A percentile compares a stretch with the other conserved stretches of the same genome.
phyloP scores from a whole-genome alignment of 2,888 invertebrate species.

The Rhimphoctona megacephalus region DNA sequence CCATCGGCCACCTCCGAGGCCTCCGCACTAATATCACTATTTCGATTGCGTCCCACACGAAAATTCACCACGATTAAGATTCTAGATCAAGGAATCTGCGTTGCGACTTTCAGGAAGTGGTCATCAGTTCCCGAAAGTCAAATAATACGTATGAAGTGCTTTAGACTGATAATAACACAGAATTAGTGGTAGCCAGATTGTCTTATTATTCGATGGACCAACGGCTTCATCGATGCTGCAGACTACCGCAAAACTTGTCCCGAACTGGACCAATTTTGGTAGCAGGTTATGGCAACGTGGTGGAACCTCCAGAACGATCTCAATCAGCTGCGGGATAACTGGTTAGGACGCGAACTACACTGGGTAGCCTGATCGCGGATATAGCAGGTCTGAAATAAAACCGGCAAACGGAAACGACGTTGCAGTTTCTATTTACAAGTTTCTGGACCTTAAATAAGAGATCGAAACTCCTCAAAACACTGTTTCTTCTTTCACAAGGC shows the following conservation, averaged over 20 bases:
- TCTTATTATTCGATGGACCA: background rate
- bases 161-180: background rate
- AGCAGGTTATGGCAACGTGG: background rate
- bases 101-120: background rate
- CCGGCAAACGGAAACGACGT: background rate
- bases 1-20: conserved; percentile 75
- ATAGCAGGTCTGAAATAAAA: background rate
- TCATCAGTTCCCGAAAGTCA: background rate
- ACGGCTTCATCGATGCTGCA: background rate
- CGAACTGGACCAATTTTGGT: background rate
- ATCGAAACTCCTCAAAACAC: background rate
- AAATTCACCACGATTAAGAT: background rate
- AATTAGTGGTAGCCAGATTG: background rate
- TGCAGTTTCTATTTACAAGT: background rate
- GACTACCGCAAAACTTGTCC: background rate
- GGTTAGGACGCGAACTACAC: background rate
- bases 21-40: conserved; percentile 62
- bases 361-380: background rate
- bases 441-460: background rate
- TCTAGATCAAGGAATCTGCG: background rate
- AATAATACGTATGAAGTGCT: background rate
- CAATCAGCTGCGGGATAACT: background rate
- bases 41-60: background rate
- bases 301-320: background rate
- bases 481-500: background rate